These are phyloP conservation scores for Galerucella calmariensis DNA, from an alignment of 2,888 invertebrate genomes.

Conservation along the genomic window DNA sequence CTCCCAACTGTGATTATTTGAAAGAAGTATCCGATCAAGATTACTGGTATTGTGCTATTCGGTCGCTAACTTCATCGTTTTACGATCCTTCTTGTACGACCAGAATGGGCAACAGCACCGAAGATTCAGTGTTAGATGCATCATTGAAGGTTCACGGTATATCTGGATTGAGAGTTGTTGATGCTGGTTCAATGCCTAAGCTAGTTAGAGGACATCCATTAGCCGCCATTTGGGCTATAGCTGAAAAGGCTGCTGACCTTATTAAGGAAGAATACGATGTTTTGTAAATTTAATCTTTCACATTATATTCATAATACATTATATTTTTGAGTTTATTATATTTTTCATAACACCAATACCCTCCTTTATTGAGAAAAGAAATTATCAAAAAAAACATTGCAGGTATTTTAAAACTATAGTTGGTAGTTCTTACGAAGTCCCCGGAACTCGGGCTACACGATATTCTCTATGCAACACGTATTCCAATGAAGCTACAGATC, in stretches of 20 bases:
- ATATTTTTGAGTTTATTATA: background rate
- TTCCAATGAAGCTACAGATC: no score
- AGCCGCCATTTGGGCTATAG: conserved; percentile 68
- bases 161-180: conserved; percentile 66
- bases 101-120: conserved; percentile 67
- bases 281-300: background rate
- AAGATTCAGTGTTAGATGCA: conserved; percentile 69
- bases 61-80: conserved; percentile 63
- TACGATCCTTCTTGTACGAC: conserved; percentile 68
- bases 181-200: conserved; percentile 68
- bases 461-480: no score
- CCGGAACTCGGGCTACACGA: no score
- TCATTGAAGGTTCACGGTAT: conserved; percentile 67
- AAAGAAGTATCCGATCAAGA: conserved; percentile 53
- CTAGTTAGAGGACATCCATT: conserved; percentile 67
- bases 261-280: conserved; percentile 56
- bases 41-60: conserved; percentile 66
- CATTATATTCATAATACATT: background rate
- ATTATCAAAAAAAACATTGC: no score
- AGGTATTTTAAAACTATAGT: no score
- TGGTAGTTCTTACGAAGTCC: no score
- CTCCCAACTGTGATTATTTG: conserved; percentile 63
- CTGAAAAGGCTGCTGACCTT: conserved; percentile 68
- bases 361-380: no score
- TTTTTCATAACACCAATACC: no score